Base-by-base conservation (phyloP, 1,140 invertebrate species). In the Camponotus floridanus region DNA sequence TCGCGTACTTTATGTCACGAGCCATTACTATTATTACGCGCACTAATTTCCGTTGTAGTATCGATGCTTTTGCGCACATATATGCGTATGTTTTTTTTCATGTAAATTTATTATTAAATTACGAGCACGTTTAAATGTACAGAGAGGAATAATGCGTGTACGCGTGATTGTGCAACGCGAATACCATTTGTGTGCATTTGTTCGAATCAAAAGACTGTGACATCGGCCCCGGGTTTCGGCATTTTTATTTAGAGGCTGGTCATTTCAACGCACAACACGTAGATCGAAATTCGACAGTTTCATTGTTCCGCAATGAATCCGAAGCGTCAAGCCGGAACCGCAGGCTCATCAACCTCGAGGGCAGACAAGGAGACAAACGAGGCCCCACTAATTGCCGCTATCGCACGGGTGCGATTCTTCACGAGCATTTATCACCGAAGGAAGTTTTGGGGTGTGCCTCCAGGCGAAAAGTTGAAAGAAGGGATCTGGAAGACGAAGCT, bases 381-480 rank as follows among this genome's bases (percentile, higher is more conserved):
- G 83, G 51, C 84, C 74, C 67, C 88, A 71, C 91, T 92, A 92
- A 92, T 92, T 92, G 87, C 86, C 91, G 91, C 79, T 90, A 92
- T 92, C 91, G 78, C 80, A 62, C 81, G 59, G 57, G 78, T 64
- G 76, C 86, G 90, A 89, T 92, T 88, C 88, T 86, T 89, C 80
- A 74, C 74, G 61, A 86, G 81, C 88, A 91, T 92, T 92, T 92
- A 92, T 92, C 91, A 91, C 86, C 76, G 76, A 61, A 86, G 65
- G 88, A 86, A 89, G 80, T 87, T 87, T 64, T 51, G 64, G 68
- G 79, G 80, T 83, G 83, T 67, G 67, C 76, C 67, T 88, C 42
- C 57, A 67, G 73, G 86, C 88, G 90, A 92, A 92, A 91, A 92
- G 87, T 92, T 86, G 91, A 91, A 92, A 91, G 91, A 91, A 91